Evolutionary conservation across 2,888 invertebrate genomes (phyloP).

Genomic region (Limnephilus auricula): DNA sequence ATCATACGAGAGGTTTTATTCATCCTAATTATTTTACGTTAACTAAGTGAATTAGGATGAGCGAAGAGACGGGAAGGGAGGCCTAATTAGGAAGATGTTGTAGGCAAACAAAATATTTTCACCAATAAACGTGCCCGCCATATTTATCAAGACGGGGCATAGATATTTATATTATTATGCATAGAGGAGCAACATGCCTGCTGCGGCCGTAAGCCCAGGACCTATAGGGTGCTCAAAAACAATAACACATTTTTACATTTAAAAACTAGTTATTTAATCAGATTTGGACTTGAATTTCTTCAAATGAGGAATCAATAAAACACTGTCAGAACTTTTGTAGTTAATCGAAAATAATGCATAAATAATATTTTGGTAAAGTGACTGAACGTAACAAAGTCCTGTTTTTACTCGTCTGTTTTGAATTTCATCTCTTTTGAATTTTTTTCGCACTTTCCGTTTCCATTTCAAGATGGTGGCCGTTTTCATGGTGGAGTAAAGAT

Average conservation of each 20-base stretch:
- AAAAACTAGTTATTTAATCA: too few species aligned
- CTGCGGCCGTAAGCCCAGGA: slow-evolving; percentile 11
- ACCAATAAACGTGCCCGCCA: slow-evolving; percentile 56
- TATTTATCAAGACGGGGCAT: slow-evolving; percentile 50
- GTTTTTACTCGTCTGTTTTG: too few species aligned
- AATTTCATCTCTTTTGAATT: too few species aligned
- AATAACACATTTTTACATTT: not conserved
- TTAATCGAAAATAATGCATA: too few species aligned
- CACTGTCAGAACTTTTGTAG: too few species aligned
- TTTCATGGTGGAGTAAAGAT: too few species aligned
- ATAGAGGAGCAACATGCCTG: slow-evolving; percentile 35
- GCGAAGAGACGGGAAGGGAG: slow-evolving; percentile 30
- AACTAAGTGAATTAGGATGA: slow-evolving; percentile 51
- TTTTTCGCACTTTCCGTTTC: too few species aligned
- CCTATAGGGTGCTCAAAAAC: not conserved
- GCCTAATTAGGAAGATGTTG: slow-evolving; percentile 60
- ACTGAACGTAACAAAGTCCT: too few species aligned
- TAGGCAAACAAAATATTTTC: slow-evolving; percentile 60
- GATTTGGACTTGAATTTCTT: too few species aligned
- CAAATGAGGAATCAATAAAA: too few species aligned
- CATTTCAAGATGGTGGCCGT: too few species aligned
- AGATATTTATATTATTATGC: slow-evolving; percentile 52
- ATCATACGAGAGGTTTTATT: slow-evolving; percentile 51
- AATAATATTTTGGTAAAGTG: too few species aligned
- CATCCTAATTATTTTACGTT: slow-evolving; percentile 51